Conservation (phyloP, 2,888 invertebrate genomes). For the Cantharis nigra region DNA sequence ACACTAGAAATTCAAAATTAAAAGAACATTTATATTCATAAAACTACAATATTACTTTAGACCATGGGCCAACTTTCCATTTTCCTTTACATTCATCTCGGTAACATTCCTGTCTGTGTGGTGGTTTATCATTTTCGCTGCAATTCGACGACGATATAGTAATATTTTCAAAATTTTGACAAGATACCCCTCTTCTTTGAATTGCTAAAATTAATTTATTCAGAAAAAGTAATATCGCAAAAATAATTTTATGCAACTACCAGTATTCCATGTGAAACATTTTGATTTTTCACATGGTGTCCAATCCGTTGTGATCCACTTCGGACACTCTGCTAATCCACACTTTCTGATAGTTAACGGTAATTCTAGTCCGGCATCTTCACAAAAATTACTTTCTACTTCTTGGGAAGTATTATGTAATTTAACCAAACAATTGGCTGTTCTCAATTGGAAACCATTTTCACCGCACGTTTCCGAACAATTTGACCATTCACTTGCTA, state of each 20-base stretch:
- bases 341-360: constrained; percentile 69
- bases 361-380: constrained; percentile 69
- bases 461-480: constrained; percentile 86
- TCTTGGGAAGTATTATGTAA: constrained; percentile 61
- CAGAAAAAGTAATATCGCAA: too few relatives aligned
- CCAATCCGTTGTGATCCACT: constrained; percentile 75
- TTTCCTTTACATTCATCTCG: constrained; percentile 84
- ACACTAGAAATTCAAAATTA: constrained; percentile 65
- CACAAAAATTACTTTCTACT: constrained; percentile 69
- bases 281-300: constrained; percentile 71
- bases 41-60: constrained; percentile 68
- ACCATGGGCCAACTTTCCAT: constrained; percentile 93
- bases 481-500: constrained; percentile 81
- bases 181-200: constrained; percentile 71
- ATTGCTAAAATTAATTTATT: constrained; percentile 60
- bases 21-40: not conserved
- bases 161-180: constrained; percentile 57
- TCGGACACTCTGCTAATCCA: constrained; percentile 72
- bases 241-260: constrained; percentile 46
- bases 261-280: constrained; percentile 76
- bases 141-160: constrained; percentile 62
- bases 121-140: constrained; percentile 73
- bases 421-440: constrained; percentile 72
- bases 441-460: constrained; percentile 72
- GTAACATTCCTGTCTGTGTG: constrained; percentile 78